Conservation (phyloP, 2,113 vertebrate species). For the Trichomycterus rosablanca region DNA sequence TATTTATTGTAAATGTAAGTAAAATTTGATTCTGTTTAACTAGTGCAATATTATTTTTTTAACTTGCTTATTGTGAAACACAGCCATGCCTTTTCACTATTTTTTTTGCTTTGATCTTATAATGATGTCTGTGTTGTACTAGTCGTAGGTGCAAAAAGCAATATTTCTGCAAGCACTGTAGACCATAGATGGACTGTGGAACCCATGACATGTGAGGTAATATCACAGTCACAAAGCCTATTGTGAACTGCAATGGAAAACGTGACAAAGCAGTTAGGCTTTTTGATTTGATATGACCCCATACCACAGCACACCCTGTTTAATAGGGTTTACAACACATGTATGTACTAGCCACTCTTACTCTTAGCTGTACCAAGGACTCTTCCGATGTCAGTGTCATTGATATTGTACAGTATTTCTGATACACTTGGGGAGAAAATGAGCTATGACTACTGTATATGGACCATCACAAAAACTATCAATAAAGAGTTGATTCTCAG, state of each 20-base stretch:
- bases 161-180: slow-evolving; percentile 37
- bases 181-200: slow-evolving; percentile 1
- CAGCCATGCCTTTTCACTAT: slow-evolving; percentile 22
- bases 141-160: slow-evolving; percentile 44
- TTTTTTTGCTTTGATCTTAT: slow-evolving; percentile 19
- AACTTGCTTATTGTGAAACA: slow-evolving; percentile 12
- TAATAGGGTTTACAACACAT: slow-evolving; percentile 31
- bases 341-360: slow-evolving; percentile 25
- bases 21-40: slow-evolving; percentile 24
- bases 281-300: slow-evolving; percentile 18
- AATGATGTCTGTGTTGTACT: slow-evolving; percentile 32
- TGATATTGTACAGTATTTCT: slow-evolving; percentile 52
- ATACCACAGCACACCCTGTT: slow-evolving; percentile 29
- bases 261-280: slow-evolving; percentile 1
- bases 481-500: slow-evolving; percentile 47
- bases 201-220: slow-evolving; percentile 17
- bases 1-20: slow-evolving; percentile 47
- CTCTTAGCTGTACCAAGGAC: slow-evolving; percentile 38
- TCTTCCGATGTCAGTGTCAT: slow-evolving; percentile 46
- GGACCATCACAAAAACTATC: slow-evolving; percentile 34
- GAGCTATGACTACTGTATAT: slow-evolving; percentile 36
- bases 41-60: slow-evolving; percentile 16
- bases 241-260: slow-evolving; percentile 3
- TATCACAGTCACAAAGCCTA: slow-evolving; percentile 9
- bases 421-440: slow-evolving; percentile 37